Evolutionary conservation across 2,888 invertebrate species (phyloP).

Genomic region (Nudaria mundana): DNA sequence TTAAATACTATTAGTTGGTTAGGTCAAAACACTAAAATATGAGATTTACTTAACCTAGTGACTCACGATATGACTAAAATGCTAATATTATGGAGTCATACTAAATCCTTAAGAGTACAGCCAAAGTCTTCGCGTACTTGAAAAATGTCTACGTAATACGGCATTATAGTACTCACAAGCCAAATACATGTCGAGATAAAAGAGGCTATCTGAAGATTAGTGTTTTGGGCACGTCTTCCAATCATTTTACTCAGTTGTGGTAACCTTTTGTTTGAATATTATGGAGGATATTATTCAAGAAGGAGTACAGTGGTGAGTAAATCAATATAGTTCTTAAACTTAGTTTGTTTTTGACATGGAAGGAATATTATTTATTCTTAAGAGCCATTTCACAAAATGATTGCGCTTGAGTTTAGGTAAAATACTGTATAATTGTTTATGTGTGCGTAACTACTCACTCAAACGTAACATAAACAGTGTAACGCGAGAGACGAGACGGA

Average conservation of each 20-base stretch:
- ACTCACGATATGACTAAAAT: background rate
- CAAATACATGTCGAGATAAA: conserved; percentile 35
- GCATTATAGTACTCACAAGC: conserved; percentile 14
- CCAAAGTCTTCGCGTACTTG: conserved; percentile 7
- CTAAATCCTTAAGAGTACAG: background rate
- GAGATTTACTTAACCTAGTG: background rate
- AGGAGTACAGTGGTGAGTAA: conserved; percentile 48
- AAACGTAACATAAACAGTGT: too few relatives aligned
- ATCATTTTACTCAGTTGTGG: conserved; percentile 21
- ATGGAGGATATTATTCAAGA: conserved; percentile 58
- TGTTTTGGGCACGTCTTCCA: conserved; percentile 17
- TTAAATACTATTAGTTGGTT: too few relatives aligned
- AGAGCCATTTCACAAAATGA: too few relatives aligned
- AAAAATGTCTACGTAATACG: conserved; percentile 5
- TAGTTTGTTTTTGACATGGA: background rate
- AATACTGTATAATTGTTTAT: too few relatives aligned
- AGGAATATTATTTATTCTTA: too few relatives aligned
- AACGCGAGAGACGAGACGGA: too few relatives aligned
- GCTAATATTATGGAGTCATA: background rate
- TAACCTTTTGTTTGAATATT: conserved; percentile 17
- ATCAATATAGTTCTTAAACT: too few relatives aligned
- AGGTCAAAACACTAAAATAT: too few relatives aligned
- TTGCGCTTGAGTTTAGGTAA: too few relatives aligned
- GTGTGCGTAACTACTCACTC: too few relatives aligned
- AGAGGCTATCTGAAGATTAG: conserved; percentile 27